Evolutionary conservation across 2,888 invertebrate species (phyloP).

Genomic region (Ochropacha duplaris): DNA sequence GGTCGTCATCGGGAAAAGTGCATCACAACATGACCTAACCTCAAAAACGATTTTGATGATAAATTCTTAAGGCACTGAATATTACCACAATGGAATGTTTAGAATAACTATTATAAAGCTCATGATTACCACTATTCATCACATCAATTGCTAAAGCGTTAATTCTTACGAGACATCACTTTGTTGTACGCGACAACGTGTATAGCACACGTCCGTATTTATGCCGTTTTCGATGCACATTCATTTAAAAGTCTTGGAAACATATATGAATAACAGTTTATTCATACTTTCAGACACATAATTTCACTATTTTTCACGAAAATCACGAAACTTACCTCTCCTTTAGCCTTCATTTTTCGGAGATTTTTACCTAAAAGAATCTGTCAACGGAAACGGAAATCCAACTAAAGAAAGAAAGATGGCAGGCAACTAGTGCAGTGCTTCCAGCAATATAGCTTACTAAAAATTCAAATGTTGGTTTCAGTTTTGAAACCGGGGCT

Average conservation of each 20-base stretch:
- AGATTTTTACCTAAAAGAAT: conserved; percentile 75
- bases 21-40: conserved; percentile 68
- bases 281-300: not conserved
- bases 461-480: too few relatives aligned
- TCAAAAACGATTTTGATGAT: conserved; percentile 38
- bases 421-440: not conserved
- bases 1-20: not conserved
- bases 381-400: conserved; percentile 78
- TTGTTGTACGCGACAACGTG: conserved; percentile 68
- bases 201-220: conserved; percentile 35
- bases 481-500: too few relatives aligned
- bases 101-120: not conserved
- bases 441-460: not conserved
- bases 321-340: conserved; percentile 85
- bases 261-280: conserved; percentile 7
- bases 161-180: conserved; percentile 8
- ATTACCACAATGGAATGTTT: not conserved
- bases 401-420: conserved; percentile 55
- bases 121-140: not conserved
- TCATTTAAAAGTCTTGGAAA: conserved; percentile 11
- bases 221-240: conserved; percentile 8
- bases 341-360: conserved; percentile 92
- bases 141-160: not conserved
- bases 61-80: not conserved
- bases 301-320: conserved; percentile 26